Conservation (phyloP, 1,140 invertebrate genomes). For the Sipha flava region DNA sequence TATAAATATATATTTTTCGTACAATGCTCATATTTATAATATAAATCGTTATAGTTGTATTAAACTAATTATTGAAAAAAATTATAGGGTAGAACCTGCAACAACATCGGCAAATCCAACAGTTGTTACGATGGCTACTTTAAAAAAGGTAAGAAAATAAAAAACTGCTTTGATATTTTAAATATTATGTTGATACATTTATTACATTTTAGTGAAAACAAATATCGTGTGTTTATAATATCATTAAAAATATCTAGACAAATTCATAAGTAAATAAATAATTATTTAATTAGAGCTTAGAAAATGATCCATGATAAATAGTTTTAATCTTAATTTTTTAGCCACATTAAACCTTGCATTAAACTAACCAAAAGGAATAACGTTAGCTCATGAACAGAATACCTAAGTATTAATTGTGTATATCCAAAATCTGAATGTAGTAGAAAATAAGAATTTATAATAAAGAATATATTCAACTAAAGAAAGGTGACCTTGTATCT, state of each 20-base stretch:
- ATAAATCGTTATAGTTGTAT: too few relatives aligned
- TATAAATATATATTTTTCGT: too few relatives aligned
- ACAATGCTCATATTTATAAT: too few relatives aligned
- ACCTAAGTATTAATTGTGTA: background rate
- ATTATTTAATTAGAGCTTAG: background rate
- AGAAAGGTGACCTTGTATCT: constrained; percentile 19
- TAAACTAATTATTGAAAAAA: background rate
- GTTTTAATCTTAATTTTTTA: background rate
- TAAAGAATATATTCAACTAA: background rate
- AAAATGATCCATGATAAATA: background rate
- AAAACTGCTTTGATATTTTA: background rate
- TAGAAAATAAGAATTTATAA: background rate
- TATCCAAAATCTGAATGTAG: background rate
- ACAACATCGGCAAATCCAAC: constrained; percentile 49
- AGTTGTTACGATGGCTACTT: constrained; percentile 51
- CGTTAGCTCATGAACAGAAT: background rate
- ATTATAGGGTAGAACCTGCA: constrained; percentile 60
- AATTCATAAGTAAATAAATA: background rate
- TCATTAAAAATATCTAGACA: background rate
- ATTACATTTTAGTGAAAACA: too few relatives aligned
- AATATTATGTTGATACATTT: too few relatives aligned
- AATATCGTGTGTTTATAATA: background rate
- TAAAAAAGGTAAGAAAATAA: constrained; percentile 49
- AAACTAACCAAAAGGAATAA: background rate
- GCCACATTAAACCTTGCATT: background rate